Base-by-base conservation (phyloP, 2,888 invertebrate species). In the Sminthurides aquaticus region DNA sequence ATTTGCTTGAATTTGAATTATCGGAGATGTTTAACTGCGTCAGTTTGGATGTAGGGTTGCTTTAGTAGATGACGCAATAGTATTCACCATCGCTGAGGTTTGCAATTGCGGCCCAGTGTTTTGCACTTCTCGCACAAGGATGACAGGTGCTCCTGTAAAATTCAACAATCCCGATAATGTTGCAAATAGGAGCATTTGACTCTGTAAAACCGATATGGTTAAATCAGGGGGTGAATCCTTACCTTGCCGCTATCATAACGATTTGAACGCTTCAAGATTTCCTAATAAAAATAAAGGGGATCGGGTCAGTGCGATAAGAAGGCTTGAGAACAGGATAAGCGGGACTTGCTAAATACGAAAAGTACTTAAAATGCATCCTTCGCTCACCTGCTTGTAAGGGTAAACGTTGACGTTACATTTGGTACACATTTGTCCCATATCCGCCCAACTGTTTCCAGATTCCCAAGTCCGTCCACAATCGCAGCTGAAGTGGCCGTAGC, bases 401-500 rank as follows among this genome's bases (percentile, higher is more conserved):
- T 57, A 57, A 11, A 57, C 57, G n/a, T 57, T 57, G 3, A 57
- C 25, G 5, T 11, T 3, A 25, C 57, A 57, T 25, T 8, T 25
- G 18, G 22, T 57, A n/a, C 57, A 57, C 57, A 24, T 26, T 26
- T 57, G 57, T 8, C 57, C 57, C 18, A 26, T 24, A n/a, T 57
- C 25, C 11, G 57, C 57, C 57, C 57, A 57, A 25, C 57, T 57
- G 26, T 57, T 24, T 15, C 57, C 57, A 5, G 57, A 57, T n/a
- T 57, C 25, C 57, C 57, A 57, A 25, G 5, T 20, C 11, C 57
- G 57, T 3, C 25, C 25, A 57, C 57, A 57, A 3, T 11, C 25
- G 26, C 57, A 57, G 5, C 26, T 3, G n/a, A 57, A 57, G 11
- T 57, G 11, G 11, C 57, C 57, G 25, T 24, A 57, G 26, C 3